Conservation (phyloP, 2,113 vertebrate genomes). For the Neotragus pygmaeus region DNA sequence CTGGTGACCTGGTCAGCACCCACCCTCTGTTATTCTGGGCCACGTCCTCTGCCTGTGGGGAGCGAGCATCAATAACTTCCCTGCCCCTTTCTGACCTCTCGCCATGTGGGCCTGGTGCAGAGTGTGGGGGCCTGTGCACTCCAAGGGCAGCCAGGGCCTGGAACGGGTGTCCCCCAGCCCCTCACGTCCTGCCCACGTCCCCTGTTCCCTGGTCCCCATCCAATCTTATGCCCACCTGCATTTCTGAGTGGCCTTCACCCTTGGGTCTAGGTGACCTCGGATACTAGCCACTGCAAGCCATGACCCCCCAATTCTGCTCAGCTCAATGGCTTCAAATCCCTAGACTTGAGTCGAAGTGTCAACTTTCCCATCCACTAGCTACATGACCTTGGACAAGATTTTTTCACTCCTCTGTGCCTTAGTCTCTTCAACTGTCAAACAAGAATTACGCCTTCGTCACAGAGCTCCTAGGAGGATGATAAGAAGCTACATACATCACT, state of each 20-base stretch:
- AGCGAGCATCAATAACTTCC: background rate
- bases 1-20: too few relatives aligned
- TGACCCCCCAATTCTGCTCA: background rate
- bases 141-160: background rate
- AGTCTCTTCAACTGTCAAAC: background rate
- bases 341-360: background rate
- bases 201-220: fast-evolving
- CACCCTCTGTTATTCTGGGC: too few relatives aligned
- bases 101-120: fast-evolving
- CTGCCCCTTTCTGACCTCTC: background rate
- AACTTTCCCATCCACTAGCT: background rate
- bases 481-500: background rate
- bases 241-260: background rate
- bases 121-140: background rate
- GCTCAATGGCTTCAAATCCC: background rate
- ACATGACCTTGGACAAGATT: background rate
- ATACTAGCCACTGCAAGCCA: background rate
- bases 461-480: background rate
- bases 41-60: background rate
- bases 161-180: fast-evolving
- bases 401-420: background rate
- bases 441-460: background rate
- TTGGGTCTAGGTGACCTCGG: background rate
- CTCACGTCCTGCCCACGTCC: fast-evolving
- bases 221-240: background rate